Conservation (phyloP, 1,140 invertebrate species). For the Pantala flavescens region DNA sequence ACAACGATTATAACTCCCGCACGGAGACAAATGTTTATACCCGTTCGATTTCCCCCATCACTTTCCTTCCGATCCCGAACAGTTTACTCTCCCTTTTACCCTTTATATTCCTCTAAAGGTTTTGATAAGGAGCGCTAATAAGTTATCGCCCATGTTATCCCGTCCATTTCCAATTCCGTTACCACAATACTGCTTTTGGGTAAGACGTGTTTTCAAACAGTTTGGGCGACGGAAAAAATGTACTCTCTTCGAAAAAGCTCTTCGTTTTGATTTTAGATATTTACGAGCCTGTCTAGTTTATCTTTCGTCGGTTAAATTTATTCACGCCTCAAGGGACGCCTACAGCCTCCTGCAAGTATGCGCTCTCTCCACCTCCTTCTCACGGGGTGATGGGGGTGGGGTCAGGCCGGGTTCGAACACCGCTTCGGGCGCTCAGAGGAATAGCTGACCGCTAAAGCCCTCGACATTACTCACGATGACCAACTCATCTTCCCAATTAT, state of each 20-base stretch:
- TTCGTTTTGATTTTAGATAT: slow-evolving; percentile 5
- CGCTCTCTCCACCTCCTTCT: background rate
- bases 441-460: background rate
- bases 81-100: background rate
- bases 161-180: background rate
- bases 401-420: background rate
- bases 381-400: background rate
- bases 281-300: slow-evolving; percentile 1
- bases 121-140: background rate
- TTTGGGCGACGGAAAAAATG: background rate
- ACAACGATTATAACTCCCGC: too few species aligned
- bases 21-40: too few species aligned
- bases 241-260: background rate
- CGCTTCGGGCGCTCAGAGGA: background rate
- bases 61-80: background rate
- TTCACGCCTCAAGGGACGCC: background rate
- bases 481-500: slow-evolving; percentile 9
- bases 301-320: slow-evolving; percentile 3
- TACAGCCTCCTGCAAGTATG: background rate
- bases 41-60: too few species aligned
- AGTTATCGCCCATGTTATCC: background rate
- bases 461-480: background rate
- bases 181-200: background rate
- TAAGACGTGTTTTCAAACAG: background rate
- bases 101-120: background rate